Percentiles rank a stretch among this genome's conserved stretches.
Conservation (phyloP, 2,888 invertebrate genomes). For the Lasioglossum villosulum region DNA sequence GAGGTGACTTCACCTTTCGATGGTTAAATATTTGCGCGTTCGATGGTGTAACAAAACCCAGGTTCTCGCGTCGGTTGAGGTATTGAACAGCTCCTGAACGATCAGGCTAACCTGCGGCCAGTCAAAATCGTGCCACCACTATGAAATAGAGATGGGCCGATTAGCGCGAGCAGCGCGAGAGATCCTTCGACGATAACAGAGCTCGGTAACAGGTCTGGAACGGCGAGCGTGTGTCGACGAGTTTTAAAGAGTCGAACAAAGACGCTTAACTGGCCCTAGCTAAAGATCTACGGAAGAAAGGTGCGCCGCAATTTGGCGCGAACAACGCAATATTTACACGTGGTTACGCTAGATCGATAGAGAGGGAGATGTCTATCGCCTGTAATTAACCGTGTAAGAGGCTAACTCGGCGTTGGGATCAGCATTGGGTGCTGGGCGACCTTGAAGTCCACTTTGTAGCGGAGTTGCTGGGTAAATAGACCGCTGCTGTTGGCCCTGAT, state of each 20-base stretch:
- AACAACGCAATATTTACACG: constrained; percentile 59
- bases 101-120: background rate
- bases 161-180: background rate
- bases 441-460: constrained; percentile 74
- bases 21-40: background rate
- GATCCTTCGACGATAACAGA: background rate
- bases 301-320: constrained; percentile 16
- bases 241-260: background rate
- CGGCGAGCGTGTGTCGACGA: background rate
- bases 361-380: constrained; percentile 83
- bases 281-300: constrained; percentile 1
- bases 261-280: constrained; percentile 32
- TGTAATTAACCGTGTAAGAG: constrained; percentile 92
- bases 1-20: background rate
- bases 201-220: background rate
- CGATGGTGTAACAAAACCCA: background rate
- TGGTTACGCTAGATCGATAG: background rate
- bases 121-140: background rate
- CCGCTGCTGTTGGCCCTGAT: constrained; percentile 80
- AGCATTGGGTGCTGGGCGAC: constrained; percentile 90
- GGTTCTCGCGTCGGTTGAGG: background rate
- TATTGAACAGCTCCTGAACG: background rate
- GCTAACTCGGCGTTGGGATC: constrained; percentile 88
- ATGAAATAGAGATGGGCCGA: background rate
- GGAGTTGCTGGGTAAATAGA: constrained; percentile 60